These are phyloP conservation scores for Stegostoma tigrinum DNA, from an alignment of 2,113 vertebrate species.

Conservation along the genomic window DNA sequence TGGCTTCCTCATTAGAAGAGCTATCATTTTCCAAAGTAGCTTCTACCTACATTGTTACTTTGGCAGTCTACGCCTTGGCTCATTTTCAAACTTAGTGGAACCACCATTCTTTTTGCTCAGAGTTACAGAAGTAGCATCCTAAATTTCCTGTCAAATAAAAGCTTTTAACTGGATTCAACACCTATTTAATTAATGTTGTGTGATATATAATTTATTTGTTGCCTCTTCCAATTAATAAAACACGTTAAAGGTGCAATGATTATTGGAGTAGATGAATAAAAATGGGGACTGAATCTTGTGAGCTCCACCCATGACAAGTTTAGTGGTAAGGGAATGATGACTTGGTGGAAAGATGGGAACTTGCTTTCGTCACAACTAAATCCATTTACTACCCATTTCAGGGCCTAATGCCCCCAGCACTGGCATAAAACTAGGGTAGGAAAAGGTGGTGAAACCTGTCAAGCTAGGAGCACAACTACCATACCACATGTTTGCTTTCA, in stretches of 20 bases:
- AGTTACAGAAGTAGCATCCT: slow-evolving; percentile 24
- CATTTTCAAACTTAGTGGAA: slow-evolving; percentile 18
- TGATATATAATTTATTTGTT: slow-evolving; percentile 35
- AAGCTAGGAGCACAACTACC: too few relatives aligned
- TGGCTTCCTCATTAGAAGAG: slow-evolving; percentile 44
- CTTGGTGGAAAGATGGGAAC: neutral
- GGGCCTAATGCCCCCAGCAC: too few relatives aligned
- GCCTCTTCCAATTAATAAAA: slow-evolving; percentile 24
- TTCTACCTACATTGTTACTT: slow-evolving; percentile 13
- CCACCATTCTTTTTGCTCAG: neutral
- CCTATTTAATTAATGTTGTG: slow-evolving; percentile 35
- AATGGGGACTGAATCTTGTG: neutral
- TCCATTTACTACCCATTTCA: too few relatives aligned
- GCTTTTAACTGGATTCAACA: slow-evolving; percentile 35
- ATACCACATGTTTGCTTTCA: neutral
- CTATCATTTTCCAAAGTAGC: neutral
- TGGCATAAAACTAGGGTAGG: too few relatives aligned
- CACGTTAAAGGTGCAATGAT: slow-evolving; percentile 17
- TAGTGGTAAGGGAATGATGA: too few relatives aligned
- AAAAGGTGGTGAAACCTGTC: too few relatives aligned
- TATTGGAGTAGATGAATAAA: slow-evolving; percentile 20
- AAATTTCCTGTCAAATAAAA: slow-evolving; percentile 30
- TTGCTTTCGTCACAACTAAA: too few relatives aligned
- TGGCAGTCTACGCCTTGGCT: slow-evolving; percentile 14
- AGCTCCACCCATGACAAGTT: too few relatives aligned